Conservation (phyloP, 2,797 vertebrate genomes). For the Saxicola maurus region DNA sequence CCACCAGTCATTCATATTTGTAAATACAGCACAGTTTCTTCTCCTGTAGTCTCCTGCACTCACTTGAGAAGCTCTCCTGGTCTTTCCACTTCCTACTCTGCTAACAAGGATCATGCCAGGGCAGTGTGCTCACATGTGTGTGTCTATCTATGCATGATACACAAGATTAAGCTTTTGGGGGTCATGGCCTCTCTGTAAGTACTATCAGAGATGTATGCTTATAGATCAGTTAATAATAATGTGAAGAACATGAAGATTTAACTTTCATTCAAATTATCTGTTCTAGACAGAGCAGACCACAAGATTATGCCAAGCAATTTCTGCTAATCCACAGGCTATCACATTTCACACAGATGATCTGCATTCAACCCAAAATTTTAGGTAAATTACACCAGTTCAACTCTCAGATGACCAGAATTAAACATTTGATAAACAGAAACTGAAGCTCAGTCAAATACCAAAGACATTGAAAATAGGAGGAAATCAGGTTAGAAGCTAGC, state of each 20-base stretch:
- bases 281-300: neutral
- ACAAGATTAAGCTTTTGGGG: neutral
- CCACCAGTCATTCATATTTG: neutral
- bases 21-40: neutral
- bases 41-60: neutral
- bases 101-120: neutral
- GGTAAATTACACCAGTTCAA: neutral
- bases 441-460: neutral
- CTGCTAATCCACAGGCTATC: neutral
- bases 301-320: neutral
- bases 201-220: neutral
- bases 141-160: neutral
- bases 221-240: neutral
- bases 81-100: neutral
- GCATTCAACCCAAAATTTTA: neutral
- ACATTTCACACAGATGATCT: neutral
- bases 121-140: rapidly evolving
- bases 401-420: neutral
- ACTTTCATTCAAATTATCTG: neutral
- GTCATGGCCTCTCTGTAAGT: neutral
- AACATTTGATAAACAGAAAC: neutral
- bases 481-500: neutral
- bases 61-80: neutral
- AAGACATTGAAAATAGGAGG: neutral
- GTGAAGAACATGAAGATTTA: neutral